Base-by-base conservation (phyloP, 2,888 invertebrate genomes). In the Euclidia mi region DNA sequence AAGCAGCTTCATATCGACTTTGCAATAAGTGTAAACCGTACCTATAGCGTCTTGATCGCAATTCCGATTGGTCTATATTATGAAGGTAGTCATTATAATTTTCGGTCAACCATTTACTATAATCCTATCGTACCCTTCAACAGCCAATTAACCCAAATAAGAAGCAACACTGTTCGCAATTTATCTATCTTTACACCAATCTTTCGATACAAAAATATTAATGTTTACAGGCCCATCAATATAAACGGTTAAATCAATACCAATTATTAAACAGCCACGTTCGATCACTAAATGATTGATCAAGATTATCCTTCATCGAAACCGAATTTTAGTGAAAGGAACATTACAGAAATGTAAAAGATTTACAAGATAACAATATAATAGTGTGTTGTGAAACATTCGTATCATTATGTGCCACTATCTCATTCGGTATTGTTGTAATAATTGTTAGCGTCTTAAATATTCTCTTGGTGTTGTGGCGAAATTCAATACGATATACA, bases 281-380 rank as follows among this genome's bases (percentile, higher is more conserved):
- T 43, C 65, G 58, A 57, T 62, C 49, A 11, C 31, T 31, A 46
- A 56, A 56, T 58, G 52, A 65, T 68, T 59, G 65, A 65, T 69
- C 56, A 9, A 47, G 48, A 68, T 53, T 61, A 68, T 71, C 72
- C 66, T 62, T 65, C 58, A 50, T 50, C 43, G 37, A 17, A 56
- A 9, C n/a, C 14, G 0, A 55, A 42, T 43, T 29, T 49, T 38
- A 63, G 81, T 81, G 80, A 81, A 81, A 79, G 81, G 80, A 57
- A 45, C 43, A 32, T 55, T 51, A 61, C 72, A 74, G 72, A 81
- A 78, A 77, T 75, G 53, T 71, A 61, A 42, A 41, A 76, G 79
- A 80, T 67, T 65, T 66, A 69, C 44, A 50, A 74, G 78, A 81
- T 79, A 81, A 78, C 62, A 53, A 71, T 57, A 73, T 79, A 79